These are phyloP conservation scores for Punctoribates punctum DNA, from an alignment of 2,888 invertebrate species.

Conservation along the genomic window DNA sequence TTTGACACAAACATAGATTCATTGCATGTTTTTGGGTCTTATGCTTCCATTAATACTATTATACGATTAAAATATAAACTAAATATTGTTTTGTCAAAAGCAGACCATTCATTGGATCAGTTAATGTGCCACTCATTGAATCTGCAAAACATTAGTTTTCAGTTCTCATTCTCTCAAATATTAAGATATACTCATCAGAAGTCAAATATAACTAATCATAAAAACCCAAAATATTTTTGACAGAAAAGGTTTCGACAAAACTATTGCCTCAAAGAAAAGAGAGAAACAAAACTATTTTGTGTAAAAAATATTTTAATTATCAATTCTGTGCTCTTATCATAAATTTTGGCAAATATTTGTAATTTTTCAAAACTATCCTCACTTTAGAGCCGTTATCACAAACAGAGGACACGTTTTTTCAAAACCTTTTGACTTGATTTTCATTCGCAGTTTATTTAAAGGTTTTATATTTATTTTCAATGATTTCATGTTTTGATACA, in stretches of 20 bases:
- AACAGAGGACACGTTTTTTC: not conserved
- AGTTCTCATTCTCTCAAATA: not conserved
- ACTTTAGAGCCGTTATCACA: not conserved
- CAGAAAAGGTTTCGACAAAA: not conserved
- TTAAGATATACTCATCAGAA: not conserved
- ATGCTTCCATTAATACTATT: not conserved
- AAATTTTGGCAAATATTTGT: not conserved
- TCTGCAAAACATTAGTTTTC: not conserved
- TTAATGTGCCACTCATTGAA: slow-evolving; percentile 12
- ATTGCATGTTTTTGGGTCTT: not conserved
- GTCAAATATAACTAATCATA: not conserved
- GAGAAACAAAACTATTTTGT: not conserved
- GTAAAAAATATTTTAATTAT: not conserved
- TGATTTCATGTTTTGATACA: not conserved
- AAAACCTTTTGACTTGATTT: slow-evolving; percentile 7
- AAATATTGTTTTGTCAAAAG: not conserved
- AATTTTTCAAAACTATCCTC: not conserved
- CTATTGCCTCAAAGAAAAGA: not conserved
- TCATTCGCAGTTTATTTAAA: not conserved
- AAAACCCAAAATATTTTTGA: not conserved
- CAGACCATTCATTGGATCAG: not conserved
- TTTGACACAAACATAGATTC: not conserved
- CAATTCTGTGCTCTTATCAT: not conserved
- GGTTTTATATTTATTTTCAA: not conserved
- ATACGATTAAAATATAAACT: not conserved